Conservation (phyloP, 2,888 invertebrate species). For the Exocentrus adspersus region DNA sequence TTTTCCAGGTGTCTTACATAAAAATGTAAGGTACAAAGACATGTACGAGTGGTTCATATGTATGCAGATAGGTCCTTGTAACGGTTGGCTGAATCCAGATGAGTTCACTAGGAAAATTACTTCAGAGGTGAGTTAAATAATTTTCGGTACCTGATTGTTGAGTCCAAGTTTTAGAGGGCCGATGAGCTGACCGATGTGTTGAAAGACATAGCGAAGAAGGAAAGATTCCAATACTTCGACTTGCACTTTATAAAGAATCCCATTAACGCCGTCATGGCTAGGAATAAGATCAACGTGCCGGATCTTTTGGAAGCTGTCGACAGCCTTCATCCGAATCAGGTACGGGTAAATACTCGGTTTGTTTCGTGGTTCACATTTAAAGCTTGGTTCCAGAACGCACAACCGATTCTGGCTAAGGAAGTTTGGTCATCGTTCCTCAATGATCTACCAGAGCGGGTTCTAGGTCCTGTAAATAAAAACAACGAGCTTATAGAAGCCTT, state of each 20-base stretch:
- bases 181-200: conserved; percentile 47
- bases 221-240: conserved; percentile 48
- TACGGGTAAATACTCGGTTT: too few relatives aligned
- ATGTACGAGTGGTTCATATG: conserved; percentile 65
- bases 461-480: conserved; percentile 61
- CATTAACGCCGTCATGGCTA: conserved; percentile 44
- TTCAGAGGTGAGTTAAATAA: conserved; percentile 47
- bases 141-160: too few relatives aligned
- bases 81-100: conserved; percentile 64
- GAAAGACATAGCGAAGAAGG: conserved; percentile 44
- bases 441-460: conserved; percentile 53
- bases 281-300: conserved; percentile 47
- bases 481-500: conserved; percentile 58
- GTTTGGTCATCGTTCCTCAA: conserved; percentile 52
- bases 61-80: conserved; percentile 64
- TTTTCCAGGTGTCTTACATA: conserved; percentile 54
- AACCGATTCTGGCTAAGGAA: conserved; percentile 50
- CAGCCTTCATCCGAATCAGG: conserved; percentile 56
- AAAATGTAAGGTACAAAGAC: conserved; percentile 62
- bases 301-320: conserved; percentile 54
- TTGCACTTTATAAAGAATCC: conserved; percentile 54
- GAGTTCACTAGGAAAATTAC: conserved; percentile 60
- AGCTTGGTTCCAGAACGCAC: conserved; percentile 45
- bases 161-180: conserved; percentile 49
- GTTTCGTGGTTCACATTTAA: neutral